Evolutionary conservation across 2,888 invertebrate species (phyloP).

Genomic region (Oxycera nigricornis): DNA sequence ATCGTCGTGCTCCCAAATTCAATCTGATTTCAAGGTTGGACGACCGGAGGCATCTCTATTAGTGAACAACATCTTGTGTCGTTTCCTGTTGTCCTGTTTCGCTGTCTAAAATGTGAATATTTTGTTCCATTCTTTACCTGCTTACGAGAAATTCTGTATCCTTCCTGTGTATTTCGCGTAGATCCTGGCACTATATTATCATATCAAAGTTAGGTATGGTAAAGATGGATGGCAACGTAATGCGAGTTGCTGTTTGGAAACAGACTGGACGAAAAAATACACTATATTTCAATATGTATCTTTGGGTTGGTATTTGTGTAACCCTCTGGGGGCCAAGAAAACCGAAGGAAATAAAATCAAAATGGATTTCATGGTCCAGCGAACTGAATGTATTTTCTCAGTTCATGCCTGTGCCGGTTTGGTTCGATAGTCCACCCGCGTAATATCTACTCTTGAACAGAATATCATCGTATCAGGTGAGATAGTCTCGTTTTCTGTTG

Average conservation of each 20-base stretch:
- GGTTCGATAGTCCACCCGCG: not conserved
- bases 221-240: not conserved
- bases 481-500: no score
- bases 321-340: constrained; percentile 39
- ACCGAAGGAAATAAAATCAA: constrained; percentile 52
- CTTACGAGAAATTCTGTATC: not conserved
- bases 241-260: not conserved
- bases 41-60: constrained; percentile 36
- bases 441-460: constrained; percentile 12
- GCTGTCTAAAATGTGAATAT: no score
- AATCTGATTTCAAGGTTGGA: constrained; percentile 33
- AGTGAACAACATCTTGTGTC: constrained; percentile 20
- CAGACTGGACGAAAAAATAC: not conserved
- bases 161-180: not conserved
- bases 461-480: no score
- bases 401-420: constrained; percentile 3
- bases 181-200: constrained; percentile 14
- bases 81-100: constrained; percentile 16
- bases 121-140: not conserved
- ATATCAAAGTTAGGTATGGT: not conserved
- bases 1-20: not conserved
- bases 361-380: constrained; percentile 55
- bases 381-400: constrained; percentile 52
- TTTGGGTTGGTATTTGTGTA: not conserved
- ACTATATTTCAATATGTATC: not conserved